Conservation (phyloP, 1,140 invertebrate species). For the Ruditapes philippinarum region DNA sequence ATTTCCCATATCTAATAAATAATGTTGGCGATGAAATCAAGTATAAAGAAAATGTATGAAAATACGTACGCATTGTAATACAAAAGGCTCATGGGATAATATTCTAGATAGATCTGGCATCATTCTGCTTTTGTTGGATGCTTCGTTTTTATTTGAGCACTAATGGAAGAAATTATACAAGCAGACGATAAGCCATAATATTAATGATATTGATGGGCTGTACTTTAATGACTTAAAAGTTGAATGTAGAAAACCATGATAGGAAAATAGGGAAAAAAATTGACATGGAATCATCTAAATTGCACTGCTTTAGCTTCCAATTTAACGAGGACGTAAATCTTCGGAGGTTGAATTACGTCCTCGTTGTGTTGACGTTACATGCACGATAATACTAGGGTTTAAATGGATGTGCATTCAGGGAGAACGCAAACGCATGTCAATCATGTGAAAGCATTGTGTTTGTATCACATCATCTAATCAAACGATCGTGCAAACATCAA, state of each 20-base stretch:
- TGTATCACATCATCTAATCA: background rate
- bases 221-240: too few species aligned
- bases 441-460: background rate
- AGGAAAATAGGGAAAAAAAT: too few species aligned
- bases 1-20: conserved; percentile 32
- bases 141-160: background rate
- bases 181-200: too few species aligned
- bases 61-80: background rate
- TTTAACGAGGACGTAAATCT: too few species aligned
- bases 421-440: background rate
- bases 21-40: conserved; percentile 5
- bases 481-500: background rate
- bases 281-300: too few species aligned
- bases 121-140: background rate
- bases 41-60: background rate
- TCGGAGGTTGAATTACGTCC: too few species aligned
- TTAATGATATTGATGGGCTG: too few species aligned
- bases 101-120: background rate
- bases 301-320: too few species aligned
- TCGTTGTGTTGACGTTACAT: background rate
- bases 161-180: too few species aligned
- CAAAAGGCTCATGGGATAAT: background rate
- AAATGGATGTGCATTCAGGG: background rate
- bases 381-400: background rate
- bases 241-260: too few species aligned